Conservation (phyloP, 2,888 invertebrate species). For the Vesta saturnalis region DNA sequence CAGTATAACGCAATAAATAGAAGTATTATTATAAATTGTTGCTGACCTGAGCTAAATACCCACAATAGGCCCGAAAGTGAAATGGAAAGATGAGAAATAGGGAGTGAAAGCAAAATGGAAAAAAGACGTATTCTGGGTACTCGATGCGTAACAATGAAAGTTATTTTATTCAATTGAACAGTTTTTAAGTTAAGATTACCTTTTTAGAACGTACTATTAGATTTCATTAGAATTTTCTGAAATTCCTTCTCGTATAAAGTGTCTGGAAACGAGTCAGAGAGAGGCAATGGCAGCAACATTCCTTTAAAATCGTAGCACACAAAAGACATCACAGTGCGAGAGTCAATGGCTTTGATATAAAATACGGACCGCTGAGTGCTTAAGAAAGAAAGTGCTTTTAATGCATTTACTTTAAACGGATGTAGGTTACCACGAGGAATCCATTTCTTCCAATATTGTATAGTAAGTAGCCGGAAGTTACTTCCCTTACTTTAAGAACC, state of each 20-base stretch:
- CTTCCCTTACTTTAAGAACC: constrained; percentile 20
- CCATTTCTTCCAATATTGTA: constrained; percentile 37
- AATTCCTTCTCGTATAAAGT: constrained; percentile 30
- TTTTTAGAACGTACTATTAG: constrained; percentile 14
- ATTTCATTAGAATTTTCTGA: constrained; percentile 28
- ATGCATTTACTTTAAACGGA: constrained; percentile 41
- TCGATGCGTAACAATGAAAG: constrained; percentile 10
- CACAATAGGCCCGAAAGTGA: too few species aligned
- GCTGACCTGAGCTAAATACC: too few species aligned
- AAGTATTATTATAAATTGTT: too few species aligned
- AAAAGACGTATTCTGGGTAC: background rate
- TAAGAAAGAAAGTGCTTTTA: constrained; percentile 41
- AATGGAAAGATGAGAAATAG: background rate
- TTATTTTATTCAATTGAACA: background rate
- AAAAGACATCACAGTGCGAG: constrained; percentile 37
- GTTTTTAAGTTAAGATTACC: constrained; percentile 1
- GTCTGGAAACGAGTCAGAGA: constrained; percentile 33
- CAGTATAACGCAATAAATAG: too few species aligned
- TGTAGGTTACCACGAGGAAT: constrained; percentile 41
- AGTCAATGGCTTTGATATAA: constrained; percentile 43
- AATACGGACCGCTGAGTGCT: constrained; percentile 39
- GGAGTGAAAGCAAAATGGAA: constrained; percentile 3
- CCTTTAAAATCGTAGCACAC: constrained; percentile 41
- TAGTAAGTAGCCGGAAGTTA: constrained; percentile 40
- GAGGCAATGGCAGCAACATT: constrained; percentile 29